Evolutionary conservation across 2,888 invertebrate genomes (phyloP).

Genomic region (Pandemis cinnamomeana): DNA sequence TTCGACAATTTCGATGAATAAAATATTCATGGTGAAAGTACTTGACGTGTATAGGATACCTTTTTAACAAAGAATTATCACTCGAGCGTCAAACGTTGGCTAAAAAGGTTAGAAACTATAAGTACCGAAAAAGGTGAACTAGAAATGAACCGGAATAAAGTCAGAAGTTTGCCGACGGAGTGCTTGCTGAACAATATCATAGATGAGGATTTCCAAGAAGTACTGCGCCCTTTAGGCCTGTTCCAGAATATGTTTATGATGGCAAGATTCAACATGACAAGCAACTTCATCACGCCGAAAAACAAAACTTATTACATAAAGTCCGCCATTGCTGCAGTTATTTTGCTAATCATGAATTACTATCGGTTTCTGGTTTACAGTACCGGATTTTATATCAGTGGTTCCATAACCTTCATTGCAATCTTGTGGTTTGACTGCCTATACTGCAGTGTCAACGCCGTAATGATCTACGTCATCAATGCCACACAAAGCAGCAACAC

Average conservation of each 20-base stretch:
- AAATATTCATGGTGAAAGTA: not conserved
- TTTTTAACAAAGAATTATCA: not conserved
- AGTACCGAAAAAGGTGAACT: not conserved
- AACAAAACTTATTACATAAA: not conserved
- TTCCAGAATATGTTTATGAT: not conserved
- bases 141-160: not conserved
- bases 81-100: not conserved
- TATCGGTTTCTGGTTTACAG: not conserved
- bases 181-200: constrained; percentile 8
- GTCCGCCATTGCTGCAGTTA: not conserved
- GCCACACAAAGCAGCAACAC: not conserved
- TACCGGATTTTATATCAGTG: not conserved
- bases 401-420: no score
- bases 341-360: not conserved
- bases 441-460: not conserved
- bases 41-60: not conserved
- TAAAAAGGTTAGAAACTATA: not conserved
- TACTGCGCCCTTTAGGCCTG: not conserved
- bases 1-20: no score
- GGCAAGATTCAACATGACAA: not conserved
- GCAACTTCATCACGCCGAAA: constrained; percentile 3
- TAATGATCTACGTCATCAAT: not conserved
- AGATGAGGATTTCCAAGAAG: constrained; percentile 12
- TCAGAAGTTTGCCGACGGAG: not conserved
- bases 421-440: not conserved